Base-by-base conservation (phyloP, 1,140 invertebrate genomes). In the Hormaphis cornu region DNA sequence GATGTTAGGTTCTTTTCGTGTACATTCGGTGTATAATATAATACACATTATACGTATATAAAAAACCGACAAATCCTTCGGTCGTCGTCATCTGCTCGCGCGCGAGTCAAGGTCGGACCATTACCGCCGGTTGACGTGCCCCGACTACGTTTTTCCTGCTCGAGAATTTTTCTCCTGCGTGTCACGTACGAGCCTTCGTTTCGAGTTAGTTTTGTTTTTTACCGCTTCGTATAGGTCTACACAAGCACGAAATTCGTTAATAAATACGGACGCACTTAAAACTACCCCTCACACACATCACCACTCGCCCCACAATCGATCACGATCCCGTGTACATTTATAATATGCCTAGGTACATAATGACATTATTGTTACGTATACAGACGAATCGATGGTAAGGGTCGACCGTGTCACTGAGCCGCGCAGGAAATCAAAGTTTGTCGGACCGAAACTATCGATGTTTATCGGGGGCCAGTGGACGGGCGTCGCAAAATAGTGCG, bases 131-230 rank as follows among this genome's bases (percentile, higher is more conserved):
- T 30, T 48, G 59, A 63, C 59, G 59, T 63, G 59, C 22, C 26
- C 42, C 16, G 58, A 63, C 58, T 63, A 28, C 33, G n/a, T 46
- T 8, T 46, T n/a, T n/a, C n/a, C n/a, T n/a, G n/a, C n/a, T n/a
- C n/a, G n/a, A 16, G 26, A 20, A 44, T 63, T 63, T 63, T 63
- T 46, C 59, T 63, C 59, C 59, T 63, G 37, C 59, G 12, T 30
- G 59, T 63, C 59, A 63, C 59, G 59, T 63, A n/a, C 59, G 24
- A 40, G 20, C 59, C 42, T 63, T 61, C 58, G 42, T 63, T 63
- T 63, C 42, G 37, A 42, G 30, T 63, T 12, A 8, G 42, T 46
- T 12, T 46, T 46, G 5, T 16, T 8, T 46, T 46, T 46, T 46
- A n/a, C n/a, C n/a, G n/a, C n/a, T n/a, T n/a, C n/a, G n/a, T n/a